A percentile compares a stretch with the other conserved stretches of the same genome.
Conservation (phyloP, 1,140 invertebrate species). For the Danaus plexippus region DNA sequence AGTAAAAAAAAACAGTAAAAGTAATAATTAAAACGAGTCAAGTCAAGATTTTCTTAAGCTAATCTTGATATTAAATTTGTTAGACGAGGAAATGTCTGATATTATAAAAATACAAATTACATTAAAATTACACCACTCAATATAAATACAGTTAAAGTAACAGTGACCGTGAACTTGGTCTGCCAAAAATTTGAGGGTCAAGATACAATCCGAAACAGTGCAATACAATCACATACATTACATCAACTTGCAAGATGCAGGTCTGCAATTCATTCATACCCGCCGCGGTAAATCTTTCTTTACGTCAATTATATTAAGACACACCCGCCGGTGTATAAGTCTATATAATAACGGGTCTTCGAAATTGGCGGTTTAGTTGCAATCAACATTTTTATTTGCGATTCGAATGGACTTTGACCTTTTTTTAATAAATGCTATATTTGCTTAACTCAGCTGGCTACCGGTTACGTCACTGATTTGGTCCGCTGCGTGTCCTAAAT, state of each 20-base stretch:
- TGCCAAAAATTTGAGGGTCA: constrained; percentile 8
- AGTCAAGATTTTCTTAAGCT: no score
- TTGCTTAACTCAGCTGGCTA: constrained; percentile 23
- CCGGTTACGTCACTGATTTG: constrained; percentile 35
- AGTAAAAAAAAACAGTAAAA: no score
- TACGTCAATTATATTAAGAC: no score
- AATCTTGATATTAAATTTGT: no score
- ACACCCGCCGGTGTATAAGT: constrained; percentile 3
- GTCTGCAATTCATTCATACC: constrained; percentile 36
- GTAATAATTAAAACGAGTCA: no score
- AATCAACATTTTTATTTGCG: constrained; percentile 19
- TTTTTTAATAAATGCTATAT: constrained; percentile 28
- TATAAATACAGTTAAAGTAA: not conserved
- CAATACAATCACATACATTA: constrained; percentile 17
- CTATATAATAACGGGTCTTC: constrained; percentile 15
- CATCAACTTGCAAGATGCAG: constrained; percentile 13
- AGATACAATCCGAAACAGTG: no score
- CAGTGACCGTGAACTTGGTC: constrained; percentile 14
- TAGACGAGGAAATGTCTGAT: no score
- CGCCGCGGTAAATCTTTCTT: constrained; percentile 2
- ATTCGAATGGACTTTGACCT: constrained; percentile 17
- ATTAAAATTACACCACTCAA: no score
- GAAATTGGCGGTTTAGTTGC: constrained; percentile 13
- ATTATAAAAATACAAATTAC: no score
- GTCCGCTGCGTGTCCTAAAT: constrained; percentile 47